A percentile compares a stretch with the other conserved stretches of the same genome.
Conservation (phyloP, 1,140 invertebrate genomes). For the Hyles vespertilio region DNA sequence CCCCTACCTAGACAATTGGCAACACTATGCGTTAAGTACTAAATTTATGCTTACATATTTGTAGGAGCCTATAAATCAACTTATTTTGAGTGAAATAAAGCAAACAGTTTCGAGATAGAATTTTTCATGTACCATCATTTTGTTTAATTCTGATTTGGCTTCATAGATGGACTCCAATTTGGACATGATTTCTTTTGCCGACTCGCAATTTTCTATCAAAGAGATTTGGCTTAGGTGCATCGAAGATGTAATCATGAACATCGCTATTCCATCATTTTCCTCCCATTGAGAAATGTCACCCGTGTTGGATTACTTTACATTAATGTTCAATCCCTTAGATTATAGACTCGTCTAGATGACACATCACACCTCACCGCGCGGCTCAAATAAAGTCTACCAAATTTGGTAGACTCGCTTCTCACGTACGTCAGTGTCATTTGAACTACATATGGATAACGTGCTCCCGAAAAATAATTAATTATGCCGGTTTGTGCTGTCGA, state of each 20-base stretch:
- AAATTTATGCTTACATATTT: conserved; percentile 24
- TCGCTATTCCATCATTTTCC: conserved; percentile 25
- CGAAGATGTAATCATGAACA: conserved; percentile 21
- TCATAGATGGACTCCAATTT: conserved; percentile 43
- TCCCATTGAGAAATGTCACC: conserved; percentile 6
- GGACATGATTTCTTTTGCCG: conserved; percentile 32
- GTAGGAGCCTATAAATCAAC: conserved; percentile 21
- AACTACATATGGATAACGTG: too few relatives aligned
- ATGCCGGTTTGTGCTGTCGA: too few relatives aligned
- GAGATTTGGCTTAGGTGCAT: too few relatives aligned
- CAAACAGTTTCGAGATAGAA: conserved; percentile 21
- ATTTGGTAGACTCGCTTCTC: too few relatives aligned
- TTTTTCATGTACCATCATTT: conserved; percentile 11
- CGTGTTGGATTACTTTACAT: too few relatives aligned
- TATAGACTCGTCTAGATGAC: too few relatives aligned
- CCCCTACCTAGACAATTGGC: conserved; percentile 11
- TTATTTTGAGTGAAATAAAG: conserved; percentile 18
- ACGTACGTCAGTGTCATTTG: too few relatives aligned
- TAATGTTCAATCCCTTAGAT: too few relatives aligned
- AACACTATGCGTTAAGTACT: conserved; percentile 22
- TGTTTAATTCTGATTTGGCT: conserved; percentile 14
- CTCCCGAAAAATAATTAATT: too few relatives aligned
- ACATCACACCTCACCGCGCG: too few relatives aligned
- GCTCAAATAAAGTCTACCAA: too few relatives aligned
- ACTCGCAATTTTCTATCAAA: not conserved